These are phyloP conservation scores for Trilocha varians DNA, from an alignment of 2,888 invertebrate species.

Conservation along the genomic window DNA sequence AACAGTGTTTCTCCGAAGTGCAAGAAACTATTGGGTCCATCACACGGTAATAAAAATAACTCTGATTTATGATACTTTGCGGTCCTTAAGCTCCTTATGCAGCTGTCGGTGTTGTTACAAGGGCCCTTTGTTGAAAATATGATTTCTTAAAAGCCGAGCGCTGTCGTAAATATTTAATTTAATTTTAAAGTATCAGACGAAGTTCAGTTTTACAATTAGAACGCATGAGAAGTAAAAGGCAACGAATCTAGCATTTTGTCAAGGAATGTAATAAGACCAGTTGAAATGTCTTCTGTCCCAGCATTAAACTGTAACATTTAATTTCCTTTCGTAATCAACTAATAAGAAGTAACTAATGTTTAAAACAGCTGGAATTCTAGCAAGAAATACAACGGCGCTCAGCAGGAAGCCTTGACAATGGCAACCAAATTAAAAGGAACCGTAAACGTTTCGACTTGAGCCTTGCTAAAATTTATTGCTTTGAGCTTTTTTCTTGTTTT, in stretches of 20 bases:
- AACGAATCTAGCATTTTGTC: no score
- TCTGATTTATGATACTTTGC: constrained; percentile 49
- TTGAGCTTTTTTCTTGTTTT: constrained; percentile 61
- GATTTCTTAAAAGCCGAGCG: background rate
- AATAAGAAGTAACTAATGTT: constrained; percentile 65
- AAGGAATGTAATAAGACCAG: background rate
- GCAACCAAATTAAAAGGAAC: constrained; percentile 72
- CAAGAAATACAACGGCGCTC: constrained; percentile 61
- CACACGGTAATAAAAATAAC: constrained; percentile 35
- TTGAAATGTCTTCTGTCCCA: background rate
- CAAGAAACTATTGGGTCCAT: constrained; percentile 39
- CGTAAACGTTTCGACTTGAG: constrained; percentile 69
- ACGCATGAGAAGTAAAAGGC: background rate
- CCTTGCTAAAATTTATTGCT: constrained; percentile 70
- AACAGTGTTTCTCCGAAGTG: constrained; percentile 51
- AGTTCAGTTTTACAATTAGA: no score
- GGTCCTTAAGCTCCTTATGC: constrained; percentile 27
- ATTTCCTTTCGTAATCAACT: constrained; percentile 58
- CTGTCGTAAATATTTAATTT: background rate
- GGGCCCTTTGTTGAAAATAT: constrained; percentile 7
- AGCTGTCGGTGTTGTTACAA: constrained; percentile 35
- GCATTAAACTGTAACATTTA: constrained; percentile 34
- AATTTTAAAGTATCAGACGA: no score
- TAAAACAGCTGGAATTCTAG: constrained; percentile 65
- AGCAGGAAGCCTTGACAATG: constrained; percentile 67